Conservation (phyloP, 2,888 invertebrate species). For the Erannis defoliaria region DNA sequence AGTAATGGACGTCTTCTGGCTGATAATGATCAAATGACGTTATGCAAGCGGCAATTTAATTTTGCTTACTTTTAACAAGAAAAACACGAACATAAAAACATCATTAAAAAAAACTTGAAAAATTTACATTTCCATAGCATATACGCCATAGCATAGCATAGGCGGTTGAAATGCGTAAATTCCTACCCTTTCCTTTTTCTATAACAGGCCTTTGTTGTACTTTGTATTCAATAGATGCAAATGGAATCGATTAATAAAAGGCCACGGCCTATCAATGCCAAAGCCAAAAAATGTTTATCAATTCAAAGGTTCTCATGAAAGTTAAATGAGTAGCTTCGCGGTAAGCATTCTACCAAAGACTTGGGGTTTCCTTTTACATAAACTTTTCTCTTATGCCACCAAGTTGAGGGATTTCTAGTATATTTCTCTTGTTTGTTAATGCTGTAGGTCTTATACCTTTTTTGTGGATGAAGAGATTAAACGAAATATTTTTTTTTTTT, state of each 20-base stretch:
- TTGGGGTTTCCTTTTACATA: too few species aligned
- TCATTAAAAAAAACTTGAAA: too few species aligned
- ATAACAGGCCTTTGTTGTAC: neutral
- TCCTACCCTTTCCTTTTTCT: neutral
- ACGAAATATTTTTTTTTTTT: too few species aligned
- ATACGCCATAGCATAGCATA: too few species aligned
- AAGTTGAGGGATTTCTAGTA: neutral
- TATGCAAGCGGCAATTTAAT: too few species aligned
- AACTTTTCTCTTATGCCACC: neutral
- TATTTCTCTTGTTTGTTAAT: neutral
- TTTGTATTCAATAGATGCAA: conserved; percentile 21
- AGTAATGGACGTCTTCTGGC: too few species aligned
- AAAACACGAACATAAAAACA: too few species aligned
- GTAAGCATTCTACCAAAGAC: neutral
- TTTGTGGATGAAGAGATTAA: too few species aligned
- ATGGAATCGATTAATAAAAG: conserved; percentile 14
- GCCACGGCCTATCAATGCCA: conserved; percentile 8
- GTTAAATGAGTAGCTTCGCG: conserved; percentile 4
- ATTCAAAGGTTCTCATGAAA: conserved; percentile 12
- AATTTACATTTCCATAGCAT: too few species aligned
- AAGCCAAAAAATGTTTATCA: conserved; percentile 5
- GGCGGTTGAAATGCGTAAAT: neutral
- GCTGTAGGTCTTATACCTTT: too few species aligned
- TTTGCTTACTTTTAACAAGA: too few species aligned
- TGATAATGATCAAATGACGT: too few species aligned